Evolutionary conservation across 2,888 invertebrate genomes (phyloP), one percentile per base, ranked within the genome.

Genomic region (Emmelina monodactyla): DNA sequence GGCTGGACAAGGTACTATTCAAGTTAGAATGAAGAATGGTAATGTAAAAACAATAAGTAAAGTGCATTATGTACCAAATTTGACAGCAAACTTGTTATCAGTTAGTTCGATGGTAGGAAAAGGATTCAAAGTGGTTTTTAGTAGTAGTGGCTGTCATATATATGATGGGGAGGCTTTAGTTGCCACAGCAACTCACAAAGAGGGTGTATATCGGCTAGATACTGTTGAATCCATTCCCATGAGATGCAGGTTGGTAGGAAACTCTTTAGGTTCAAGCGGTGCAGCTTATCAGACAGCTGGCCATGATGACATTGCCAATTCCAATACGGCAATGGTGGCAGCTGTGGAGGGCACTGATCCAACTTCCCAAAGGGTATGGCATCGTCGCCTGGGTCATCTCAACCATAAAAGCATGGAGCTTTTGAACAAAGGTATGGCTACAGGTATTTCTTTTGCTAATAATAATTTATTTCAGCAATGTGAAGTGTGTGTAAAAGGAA

Each of bases 91-190:
- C 10, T 34, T 42, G 13, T 35, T 38, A 29, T 40, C 38, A 1
- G 37, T 40, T 7, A 42, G 38, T 14, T 22, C 35, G 13, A 35
- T 40, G 14, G 35, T 35, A 12, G 36, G 35, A 13, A 42, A 39
- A 31, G 42, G 43, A 22, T 40, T 35, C 19, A 39, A 25, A 10
- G 40, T 43, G 13, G 29, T 28, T 6, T 43, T 37, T 29, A n/a
- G 16, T 19, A 10, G n/a, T 16, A 19, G 13, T 14, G 13, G 16
- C n/a, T 35, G 35, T 31, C 7, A 31, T 10, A 32, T 36, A 16
- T 16, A 32, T 32, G 19, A 22, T 13, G 13, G 14, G 2, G 15
- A 19, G n/a, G n/a, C n/a, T n/a, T n/a, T n/a, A n/a, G n/a, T n/a
- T n/a, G n/a, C n/a, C 1, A 15, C 32, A 19, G n/a, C 31, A 34